Base-by-base conservation (phyloP, 1,140 invertebrate species). In the Bombus consobrinus region DNA sequence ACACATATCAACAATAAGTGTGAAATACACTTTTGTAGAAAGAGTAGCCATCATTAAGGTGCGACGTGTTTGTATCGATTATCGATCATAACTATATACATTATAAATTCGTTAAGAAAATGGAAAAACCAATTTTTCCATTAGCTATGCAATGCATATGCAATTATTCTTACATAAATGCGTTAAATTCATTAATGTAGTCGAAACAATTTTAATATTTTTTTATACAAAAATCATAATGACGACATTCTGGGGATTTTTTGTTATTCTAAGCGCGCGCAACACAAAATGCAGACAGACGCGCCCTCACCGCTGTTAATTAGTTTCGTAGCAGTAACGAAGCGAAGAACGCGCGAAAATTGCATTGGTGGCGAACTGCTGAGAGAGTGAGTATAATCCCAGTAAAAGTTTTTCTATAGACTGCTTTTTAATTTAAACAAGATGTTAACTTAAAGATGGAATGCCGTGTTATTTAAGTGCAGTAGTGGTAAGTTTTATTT, bases 391-490 rank as follows among this genome's bases (percentile, higher is more conserved):
- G 73, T 39, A 39, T 5, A 28, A 37, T 89, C 76, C 72, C 66
- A 39, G 32, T 74, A 87, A 62, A 73, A 85, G 15, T 90, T 71
- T 41, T 89, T 75, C 41, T 75, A 85, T 83, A 90, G 89, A 90
- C 88, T 90, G 86, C 81, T 41, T 85, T 64, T 77, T 78, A 80
- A 87, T 37, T 78, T 39, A 59, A 76, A 76, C 25, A 59, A 28
- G 37, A 62, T 18, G 68, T 84, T 89, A 90, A 89, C 64, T 84
- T 85, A 81, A 82, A 68, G 22, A 78, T 18, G 57, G 80, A 76
- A 18, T 34, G 47, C 68, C n/a, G 37, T 71, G 39, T 88, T 90
- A 88, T 90, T 90, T 89, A 89, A 88, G 37, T 74, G n/a, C 28
- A 59, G 1, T 62, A 53, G 81, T 41, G 43, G 66, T 89, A 88